phyloP scores from a whole-genome alignment of 2,888 invertebrate genomes.

The Stenchaetothrips biformis region DNA sequence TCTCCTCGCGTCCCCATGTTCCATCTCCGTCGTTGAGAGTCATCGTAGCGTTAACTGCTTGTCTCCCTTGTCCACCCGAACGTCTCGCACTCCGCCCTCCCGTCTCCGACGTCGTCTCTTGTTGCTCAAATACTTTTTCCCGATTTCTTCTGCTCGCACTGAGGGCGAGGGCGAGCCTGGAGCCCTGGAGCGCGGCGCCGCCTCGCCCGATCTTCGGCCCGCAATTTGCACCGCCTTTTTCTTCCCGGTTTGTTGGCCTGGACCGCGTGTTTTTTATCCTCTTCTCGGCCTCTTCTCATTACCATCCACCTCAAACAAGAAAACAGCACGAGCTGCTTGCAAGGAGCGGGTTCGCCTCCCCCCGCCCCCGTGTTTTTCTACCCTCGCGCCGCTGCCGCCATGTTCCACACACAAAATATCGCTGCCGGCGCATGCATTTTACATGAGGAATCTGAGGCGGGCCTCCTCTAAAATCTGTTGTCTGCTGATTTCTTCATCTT shows the following conservation, averaged over 20 bases:
- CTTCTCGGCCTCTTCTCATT: no score
- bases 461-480: not conserved
- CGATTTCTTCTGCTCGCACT: not conserved
- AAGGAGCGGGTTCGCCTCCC: no score
- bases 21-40: not conserved
- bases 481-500: not conserved
- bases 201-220: no score
- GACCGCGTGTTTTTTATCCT: no score
- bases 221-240: no score
- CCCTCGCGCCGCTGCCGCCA: not conserved
- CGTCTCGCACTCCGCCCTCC: not conserved
- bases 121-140: not conserved
- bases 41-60: not conserved
- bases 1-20: not conserved
- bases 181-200: no score
- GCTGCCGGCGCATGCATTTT: constrained; percentile 10
- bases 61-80: not conserved
- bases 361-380: no score
- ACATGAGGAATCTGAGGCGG: constrained; percentile 11
- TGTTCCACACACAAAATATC: not conserved
- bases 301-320: no score
- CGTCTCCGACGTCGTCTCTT: not conserved
- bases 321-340: no score
- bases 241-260: no score
- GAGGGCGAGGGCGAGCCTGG: not conserved